These are phyloP conservation scores for Xestia rhomboidea DNA, from an alignment of 2,888 invertebrate genomes.

Conservation along the genomic window DNA sequence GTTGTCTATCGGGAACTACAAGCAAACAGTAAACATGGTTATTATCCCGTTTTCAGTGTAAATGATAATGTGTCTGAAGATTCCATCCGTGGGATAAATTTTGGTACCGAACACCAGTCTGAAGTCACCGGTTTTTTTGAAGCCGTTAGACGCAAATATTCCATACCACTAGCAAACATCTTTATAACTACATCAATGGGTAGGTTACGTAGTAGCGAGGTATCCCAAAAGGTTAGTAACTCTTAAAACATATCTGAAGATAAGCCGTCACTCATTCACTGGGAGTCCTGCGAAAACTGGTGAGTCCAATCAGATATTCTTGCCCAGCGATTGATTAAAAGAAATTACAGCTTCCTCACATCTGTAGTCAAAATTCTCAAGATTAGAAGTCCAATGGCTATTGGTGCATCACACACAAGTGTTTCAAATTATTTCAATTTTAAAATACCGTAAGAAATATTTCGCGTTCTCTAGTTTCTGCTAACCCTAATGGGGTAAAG, in stretches of 20 bases:
- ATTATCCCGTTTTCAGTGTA: no score
- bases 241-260: neutral
- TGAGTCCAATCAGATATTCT: neutral
- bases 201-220: neutral
- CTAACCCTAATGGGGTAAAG: neutral
- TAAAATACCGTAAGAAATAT: neutral
- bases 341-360: neutral
- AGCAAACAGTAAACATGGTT: no score
- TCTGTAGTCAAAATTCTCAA: neutral
- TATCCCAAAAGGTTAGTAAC: neutral
- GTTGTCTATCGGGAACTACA: no score
- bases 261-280: neutral
- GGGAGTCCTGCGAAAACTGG: conserved; percentile 1
- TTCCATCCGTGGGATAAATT: neutral
- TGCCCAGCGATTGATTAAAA: conserved; percentile 2
- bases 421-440: neutral
- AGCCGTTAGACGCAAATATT: neutral
- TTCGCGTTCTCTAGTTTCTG: neutral
- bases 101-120: neutral
- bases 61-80: neutral
- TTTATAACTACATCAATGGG: neutral
- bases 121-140: neutral
- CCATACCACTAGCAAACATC: neutral
- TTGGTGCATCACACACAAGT: neutral
- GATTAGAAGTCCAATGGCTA: neutral